Evolutionary conservation across 1,140 invertebrate species (phyloP).

Genomic region (Aphidius ervi): DNA sequence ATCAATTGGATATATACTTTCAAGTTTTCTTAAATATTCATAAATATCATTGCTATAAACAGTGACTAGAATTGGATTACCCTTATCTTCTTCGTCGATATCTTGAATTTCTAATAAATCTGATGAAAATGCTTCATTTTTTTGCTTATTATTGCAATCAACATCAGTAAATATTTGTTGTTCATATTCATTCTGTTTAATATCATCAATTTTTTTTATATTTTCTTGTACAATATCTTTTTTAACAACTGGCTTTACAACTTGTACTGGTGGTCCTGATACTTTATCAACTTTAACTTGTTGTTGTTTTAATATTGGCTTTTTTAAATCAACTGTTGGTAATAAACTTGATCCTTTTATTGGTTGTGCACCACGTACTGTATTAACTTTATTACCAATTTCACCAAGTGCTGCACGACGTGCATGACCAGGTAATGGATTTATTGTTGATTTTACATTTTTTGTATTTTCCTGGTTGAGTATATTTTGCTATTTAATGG

Average conservation of each 20-base stretch:
- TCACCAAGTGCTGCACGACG: conserved; percentile 46
- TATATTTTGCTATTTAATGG: conserved; percentile 28
- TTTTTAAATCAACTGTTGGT: conserved; percentile 28
- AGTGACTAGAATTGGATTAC: conserved; percentile 73
- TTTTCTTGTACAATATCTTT: conserved; percentile 10
- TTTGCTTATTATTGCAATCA: conserved; percentile 23
- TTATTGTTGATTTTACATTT: conserved; percentile 35
- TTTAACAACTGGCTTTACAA: conserved; percentile 37
- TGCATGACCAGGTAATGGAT: conserved; percentile 28
- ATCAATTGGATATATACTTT: conserved; percentile 64
- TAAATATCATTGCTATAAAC: conserved; percentile 86
- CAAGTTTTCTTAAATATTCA: conserved; percentile 65
- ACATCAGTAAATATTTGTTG: neutral
- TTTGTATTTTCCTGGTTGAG: conserved; percentile 47
- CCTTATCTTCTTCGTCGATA: conserved; percentile 71
- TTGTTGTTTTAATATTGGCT: conserved; percentile 21
- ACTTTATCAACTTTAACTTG: conserved; percentile 24
- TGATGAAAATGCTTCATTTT: conserved; percentile 40
- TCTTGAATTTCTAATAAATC: conserved; percentile 53
- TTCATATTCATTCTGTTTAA: neutral
- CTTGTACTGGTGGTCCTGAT: conserved; percentile 31
- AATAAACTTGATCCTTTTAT: conserved; percentile 37
- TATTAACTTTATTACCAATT: conserved; percentile 48
- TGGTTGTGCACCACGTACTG: conserved; percentile 30
- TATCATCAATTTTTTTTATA: neutral